Percentiles rank a stretch among this genome's conserved stretches.
These are phyloP conservation scores for Catajapyx aquilonaris DNA, from an alignment of 1,140 invertebrate genomes.

Conservation along the genomic window DNA sequence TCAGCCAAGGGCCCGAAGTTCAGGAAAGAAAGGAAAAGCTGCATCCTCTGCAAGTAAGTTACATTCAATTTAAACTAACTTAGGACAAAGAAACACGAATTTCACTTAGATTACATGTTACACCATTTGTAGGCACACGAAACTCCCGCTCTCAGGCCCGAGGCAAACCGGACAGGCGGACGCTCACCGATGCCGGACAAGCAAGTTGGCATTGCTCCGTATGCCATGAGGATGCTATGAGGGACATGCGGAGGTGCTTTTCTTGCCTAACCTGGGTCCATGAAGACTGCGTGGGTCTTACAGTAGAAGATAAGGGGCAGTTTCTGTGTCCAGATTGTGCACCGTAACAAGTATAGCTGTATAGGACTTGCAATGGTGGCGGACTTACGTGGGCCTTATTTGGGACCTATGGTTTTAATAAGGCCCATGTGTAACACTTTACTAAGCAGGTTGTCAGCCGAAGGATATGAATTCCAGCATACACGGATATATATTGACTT, in stretches of 20 bases:
- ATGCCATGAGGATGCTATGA: constrained; percentile 6
- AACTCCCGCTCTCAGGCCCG: not conserved
- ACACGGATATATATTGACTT: not conserved
- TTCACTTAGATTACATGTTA: not conserved
- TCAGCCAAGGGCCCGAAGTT: too few species aligned
- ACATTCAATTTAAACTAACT: not conserved
- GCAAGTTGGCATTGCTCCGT: constrained; percentile 6
- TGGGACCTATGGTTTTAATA: not conserved
- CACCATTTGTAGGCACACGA: not conserved
- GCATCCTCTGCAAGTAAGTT: not conserved
- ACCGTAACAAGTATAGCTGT: not conserved
- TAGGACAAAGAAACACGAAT: constrained; percentile 1
- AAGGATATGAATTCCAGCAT: not conserved
- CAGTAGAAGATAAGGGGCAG: constrained; percentile 4
- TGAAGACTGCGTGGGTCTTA: constrained; percentile 7
- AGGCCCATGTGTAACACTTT: not conserved
- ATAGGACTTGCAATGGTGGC: not conserved
- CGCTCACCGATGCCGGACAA: not conserved
- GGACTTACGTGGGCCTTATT: not conserved
- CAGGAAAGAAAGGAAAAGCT: not conserved
- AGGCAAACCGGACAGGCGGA: not conserved
- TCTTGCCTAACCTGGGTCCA: constrained; percentile 2
- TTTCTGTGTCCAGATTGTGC: constrained; percentile 5
- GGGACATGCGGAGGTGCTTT: constrained; percentile 6
- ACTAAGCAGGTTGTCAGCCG: not conserved